Base-by-base conservation (phyloP, 2,888 invertebrate species). In the Ennomos erosarius region DNA sequence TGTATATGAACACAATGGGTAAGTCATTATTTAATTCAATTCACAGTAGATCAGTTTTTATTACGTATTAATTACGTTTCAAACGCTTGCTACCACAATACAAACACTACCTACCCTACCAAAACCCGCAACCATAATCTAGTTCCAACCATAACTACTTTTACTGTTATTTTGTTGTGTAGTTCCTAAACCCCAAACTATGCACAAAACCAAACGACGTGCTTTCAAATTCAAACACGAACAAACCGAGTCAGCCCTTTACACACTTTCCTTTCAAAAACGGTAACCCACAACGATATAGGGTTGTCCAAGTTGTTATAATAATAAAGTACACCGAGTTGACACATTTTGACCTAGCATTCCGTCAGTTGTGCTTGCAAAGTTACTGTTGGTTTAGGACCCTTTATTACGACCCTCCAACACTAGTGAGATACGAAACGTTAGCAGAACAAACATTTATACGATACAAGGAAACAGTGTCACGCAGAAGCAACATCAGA, bases 351-450 rank as follows among this genome's bases (percentile, higher is more conserved):
- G 59, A 62, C 51, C 59, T 61, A 51, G 55, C 62, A 46, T 55
- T 64, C 59, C 58, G 65, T 75, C 64, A 67, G 68, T 68, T 67
- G 68, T 69, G 66, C 67, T 65, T 67, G 64, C 68, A 39, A 56
- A 59, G 64, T 74, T 55, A 60, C 58, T 78, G 77, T 78, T 77
- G 64, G 71, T 71, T 76, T 78, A 78, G 78, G 78, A 69, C 64
- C 59, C 54, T 65, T 67, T 71, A 73, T 75, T 70, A 75, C 68
- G 62, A 57, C 62, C 59, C 65, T 66, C 47, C 66, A 45, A 63
- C 57, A 58, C 63, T 55, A 61, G 53, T 60, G 46, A 38, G 46
- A 50, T 51, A 45, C 40, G 56, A 64, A 69, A 68, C 66, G 71
- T 70, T 65, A 55, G 59, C 60, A 64, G 64, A 68, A 64, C 70